Conservation (phyloP, 2,888 invertebrate genomes). For the Cephalotes varians region DNA sequence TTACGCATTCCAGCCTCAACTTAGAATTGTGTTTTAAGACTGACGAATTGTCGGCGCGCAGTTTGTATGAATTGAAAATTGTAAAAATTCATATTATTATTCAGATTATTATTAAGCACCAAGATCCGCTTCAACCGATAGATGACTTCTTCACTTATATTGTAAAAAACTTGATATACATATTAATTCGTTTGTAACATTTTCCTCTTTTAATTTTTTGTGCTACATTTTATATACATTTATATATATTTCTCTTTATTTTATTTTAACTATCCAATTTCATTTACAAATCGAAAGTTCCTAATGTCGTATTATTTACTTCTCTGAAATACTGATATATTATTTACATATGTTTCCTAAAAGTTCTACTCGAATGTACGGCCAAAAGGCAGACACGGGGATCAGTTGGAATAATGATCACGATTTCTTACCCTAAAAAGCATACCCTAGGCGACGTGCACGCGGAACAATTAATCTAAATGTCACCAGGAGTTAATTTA, state of each 20-base stretch:
- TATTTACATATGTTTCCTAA: conserved; percentile 29
- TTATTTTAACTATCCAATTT: background rate
- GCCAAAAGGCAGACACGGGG: conserved; percentile 33
- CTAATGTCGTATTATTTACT: background rate
- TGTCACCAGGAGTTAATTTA: conserved; percentile 84
- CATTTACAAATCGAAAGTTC: background rate
- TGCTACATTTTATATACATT: background rate
- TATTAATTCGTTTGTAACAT: background rate
- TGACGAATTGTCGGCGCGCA: no score
- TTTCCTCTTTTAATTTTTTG: background rate
- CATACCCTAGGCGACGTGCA: conserved; percentile 57
- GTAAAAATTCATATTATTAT: no score
- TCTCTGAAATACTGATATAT: background rate
- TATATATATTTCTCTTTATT: background rate
- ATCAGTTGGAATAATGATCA: conserved; percentile 74
- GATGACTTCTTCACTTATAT: no score
- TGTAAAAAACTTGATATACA: background rate
- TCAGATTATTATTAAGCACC: no score
- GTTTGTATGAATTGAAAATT: no score
- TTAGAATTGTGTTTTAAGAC: no score
- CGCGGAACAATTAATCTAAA: conserved; percentile 83
- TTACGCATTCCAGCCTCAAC: no score
- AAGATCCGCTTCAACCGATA: no score
- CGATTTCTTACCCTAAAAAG: conserved; percentile 69
- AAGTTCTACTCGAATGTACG: conserved; percentile 61